Base-by-base conservation (phyloP, 2,797 vertebrate species). In the Mastacembelus armatus region DNA sequence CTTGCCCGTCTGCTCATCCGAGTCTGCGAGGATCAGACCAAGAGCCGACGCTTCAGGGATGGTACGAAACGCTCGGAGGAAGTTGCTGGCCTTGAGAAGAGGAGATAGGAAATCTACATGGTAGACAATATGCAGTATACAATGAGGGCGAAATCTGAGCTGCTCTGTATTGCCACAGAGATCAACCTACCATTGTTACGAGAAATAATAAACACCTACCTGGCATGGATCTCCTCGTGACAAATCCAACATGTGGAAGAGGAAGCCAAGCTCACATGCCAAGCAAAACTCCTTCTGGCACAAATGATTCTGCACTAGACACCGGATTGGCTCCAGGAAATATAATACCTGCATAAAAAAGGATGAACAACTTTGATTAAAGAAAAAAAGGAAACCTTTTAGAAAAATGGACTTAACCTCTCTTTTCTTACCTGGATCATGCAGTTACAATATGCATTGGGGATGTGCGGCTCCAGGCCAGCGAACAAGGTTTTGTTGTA, bases 211-310 rank as follows among this genome's bases (percentile, higher is more conserved):
- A 36, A 60, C 0, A 32, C 0, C 10, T 73, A 98, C 98, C 95
- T 99, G 98, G 87, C 98, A 99, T 7, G 98, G 98, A 78, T 98
- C 97, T 65, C 98, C 98, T 75, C 96, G 89, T 8, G 98, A 99
- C 85, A 99, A 89, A 84, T 99, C 98, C 87, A 99, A 77, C 98
- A 99, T 99, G 78, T 98, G 97, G 88, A 99, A 99, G 39, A 99
- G 95, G 81, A 99, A 96, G 3, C 98, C 98, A 5, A 99, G 92
- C 83, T 99, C 98, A 16, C 98, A 99, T 52, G 96, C 97, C 90
- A 99, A 89, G 83, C 98, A 99, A 89, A 99, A 99, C 81, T 99
- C 98, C 86, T 99, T 99, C 88, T 99, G 97, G 85, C 98, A 99
- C 59, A 99, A 89, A 83, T 99, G 98, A 84, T 98, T 98, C 92